A percentile compares a stretch with the other conserved stretches of the same genome.
phyloP scores from a whole-genome alignment of 2,797 vertebrate genomes.

The Ambastaia sidthimunki region DNA sequence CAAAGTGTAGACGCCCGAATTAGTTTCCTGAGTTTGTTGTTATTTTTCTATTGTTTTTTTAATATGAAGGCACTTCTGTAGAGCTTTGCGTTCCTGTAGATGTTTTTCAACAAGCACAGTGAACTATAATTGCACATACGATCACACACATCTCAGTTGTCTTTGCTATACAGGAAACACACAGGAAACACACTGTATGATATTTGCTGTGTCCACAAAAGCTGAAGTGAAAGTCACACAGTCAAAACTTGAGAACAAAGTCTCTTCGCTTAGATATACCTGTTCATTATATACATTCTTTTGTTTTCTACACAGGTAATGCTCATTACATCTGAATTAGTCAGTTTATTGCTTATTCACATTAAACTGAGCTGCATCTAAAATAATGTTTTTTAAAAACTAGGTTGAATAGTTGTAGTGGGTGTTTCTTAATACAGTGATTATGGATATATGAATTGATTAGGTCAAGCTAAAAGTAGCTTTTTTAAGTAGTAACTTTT shows the following conservation, averaged over 20 bases:
- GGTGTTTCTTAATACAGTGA: too few species aligned
- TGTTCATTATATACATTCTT: too few species aligned
- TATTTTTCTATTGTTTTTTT: conserved; percentile 45
- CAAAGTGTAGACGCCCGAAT: conserved; percentile 18
- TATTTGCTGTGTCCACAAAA: conserved; percentile 37
- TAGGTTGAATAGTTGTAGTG: too few species aligned
- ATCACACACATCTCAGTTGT: conserved; percentile 16
- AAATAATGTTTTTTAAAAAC: too few species aligned
- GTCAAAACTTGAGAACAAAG: conserved; percentile 5
- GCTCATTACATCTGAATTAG: too few species aligned
- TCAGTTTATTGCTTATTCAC: too few species aligned
- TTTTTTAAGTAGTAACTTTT: too few species aligned
- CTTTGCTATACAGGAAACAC: conserved; percentile 21
- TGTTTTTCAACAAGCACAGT: conserved; percentile 5
- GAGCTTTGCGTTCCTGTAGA: conserved; percentile 13
- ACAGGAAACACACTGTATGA: background rate
- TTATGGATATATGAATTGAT: too few species aligned
- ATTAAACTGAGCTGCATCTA: too few species aligned
- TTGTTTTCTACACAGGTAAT: too few species aligned
- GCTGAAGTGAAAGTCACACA: conserved; percentile 31
- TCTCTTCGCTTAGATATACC: background rate
- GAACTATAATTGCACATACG: background rate
- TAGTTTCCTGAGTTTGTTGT: conserved; percentile 47
- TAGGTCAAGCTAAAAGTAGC: too few species aligned
- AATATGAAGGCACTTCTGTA: conserved; percentile 23